Base-by-base conservation (phyloP, 2,888 invertebrate species). In the Pharmacophagus antenor region DNA sequence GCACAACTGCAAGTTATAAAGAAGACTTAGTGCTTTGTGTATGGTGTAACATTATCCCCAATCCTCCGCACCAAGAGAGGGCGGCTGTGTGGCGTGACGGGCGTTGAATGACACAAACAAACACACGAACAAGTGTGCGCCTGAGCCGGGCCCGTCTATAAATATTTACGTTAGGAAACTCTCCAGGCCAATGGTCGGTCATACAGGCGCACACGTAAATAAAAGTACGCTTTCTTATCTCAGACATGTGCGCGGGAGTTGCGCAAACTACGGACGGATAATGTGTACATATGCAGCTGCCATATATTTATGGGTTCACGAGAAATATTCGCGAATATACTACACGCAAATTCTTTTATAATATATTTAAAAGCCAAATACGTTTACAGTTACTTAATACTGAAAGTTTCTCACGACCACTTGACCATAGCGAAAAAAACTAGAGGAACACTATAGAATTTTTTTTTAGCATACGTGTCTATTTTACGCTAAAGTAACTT, bases 151-250 rank as follows among this genome's bases (percentile, higher is more conserved):
- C 67, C 74, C 69, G 75, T 82, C 88, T 89, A 88, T 90, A 90
- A 90, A 90, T 90, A 89, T 90, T 90, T 90, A 90, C 83, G 81
- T 86, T 85, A 84, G 80, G 84, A 84, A 88, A 87, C 86, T 85
- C 82, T 81, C 77, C 84, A 83, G 82, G 83, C 86, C 88, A 87
- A 85, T 84, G 85, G 84, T 82, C 85, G 82, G 80, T 81, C 81
- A 80, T 82, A 81, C 79, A 72, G n/a, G 68, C 71, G 71, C 71
- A 69, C 73, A 77, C 79, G 78, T 84, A 83, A 84, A 87, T 85
- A 87, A 86, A 86, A 85, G 81, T 82, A 79, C 77, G 84, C 82
- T 85, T 88, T 88, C 88, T 88, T 89, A 87, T 88, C 88, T 84
- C 72, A 68, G 79, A 78, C 85, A 82, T 83, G 83, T 75, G 74